Evolutionary conservation across 2,888 invertebrate species (phyloP), one percentile per base, ranked within the genome.

Genomic region (Didymodactylos carnosus): DNA sequence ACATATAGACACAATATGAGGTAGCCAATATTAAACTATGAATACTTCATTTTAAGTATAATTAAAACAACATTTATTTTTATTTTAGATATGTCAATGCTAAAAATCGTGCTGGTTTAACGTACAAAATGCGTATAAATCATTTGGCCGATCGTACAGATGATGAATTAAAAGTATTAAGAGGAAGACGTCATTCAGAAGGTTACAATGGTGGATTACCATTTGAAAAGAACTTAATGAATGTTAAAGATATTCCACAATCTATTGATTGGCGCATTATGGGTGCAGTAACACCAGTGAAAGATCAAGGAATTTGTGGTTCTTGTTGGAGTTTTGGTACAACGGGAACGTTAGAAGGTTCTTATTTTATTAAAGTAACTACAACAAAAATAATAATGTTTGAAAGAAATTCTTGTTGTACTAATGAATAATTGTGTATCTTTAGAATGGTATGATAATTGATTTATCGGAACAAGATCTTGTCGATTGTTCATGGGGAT

Each of bases 261-360:
- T 88, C 87, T 78, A 87, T 89, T 79, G 94, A 95, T 83, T 95
- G 94, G 94, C 88, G 94, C 78, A 83, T 94, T 2, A 88, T 86
- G 79, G 94, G 94, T 16, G 94, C 94, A 72, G 93, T 94, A 1
- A 92, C 92, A 0, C 93, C 92, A 0, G 94, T 94, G 89, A 89
- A 83, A 90, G 94, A 95, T 86, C 95, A 95, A 85, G 93, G 92
- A 0, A 91, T 94, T 14, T 95, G 95, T 84, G 95, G 95, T 0
- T 94, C 93, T 0, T 95, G 94, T 79, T 94, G 94, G 94, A 91
- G 91, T 76, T 95, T 94, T 85, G 94, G 94, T 35, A 92, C 94
- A 0, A 89, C 91, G 75, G 94, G 94, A 13, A 87, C 92, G 0
- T 88, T 95, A 75, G 95, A 95, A 84, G 94, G 94, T 0, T 92